Conservation (phyloP, 2,888 invertebrate genomes). For the Carpatolechia fugitivella region DNA sequence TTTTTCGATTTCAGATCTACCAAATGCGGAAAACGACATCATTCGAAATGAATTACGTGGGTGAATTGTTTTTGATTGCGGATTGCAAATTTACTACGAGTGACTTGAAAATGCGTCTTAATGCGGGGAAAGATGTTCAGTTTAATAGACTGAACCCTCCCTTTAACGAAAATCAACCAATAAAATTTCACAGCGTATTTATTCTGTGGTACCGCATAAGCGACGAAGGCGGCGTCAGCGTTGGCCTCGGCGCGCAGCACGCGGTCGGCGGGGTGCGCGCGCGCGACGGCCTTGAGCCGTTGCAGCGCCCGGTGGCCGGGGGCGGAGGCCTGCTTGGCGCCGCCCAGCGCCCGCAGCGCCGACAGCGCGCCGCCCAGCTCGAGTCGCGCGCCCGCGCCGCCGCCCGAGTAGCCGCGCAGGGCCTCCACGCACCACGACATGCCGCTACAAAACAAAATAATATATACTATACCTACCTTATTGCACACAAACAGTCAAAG, state of each 20-base stretch:
- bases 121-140: too few species aligned
- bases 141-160: too few species aligned
- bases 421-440: conserved; percentile 94
- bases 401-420: conserved; percentile 89
- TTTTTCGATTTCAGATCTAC: too few species aligned
- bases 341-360: conserved; percentile 82
- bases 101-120: too few species aligned
- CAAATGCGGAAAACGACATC: too few species aligned
- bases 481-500: too few species aligned
- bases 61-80: too few species aligned
- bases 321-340: conserved; percentile 31
- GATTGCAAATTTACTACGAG: too few species aligned
- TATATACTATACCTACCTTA: background rate
- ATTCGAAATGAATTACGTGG: too few species aligned
- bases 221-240: conserved; percentile 69
- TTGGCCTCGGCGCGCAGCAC: conserved; percentile 68
- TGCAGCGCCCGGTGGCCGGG: conserved; percentile 48
- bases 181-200: too few species aligned
- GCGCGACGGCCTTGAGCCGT: conserved; percentile 63
- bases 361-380: conserved; percentile 94
- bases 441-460: conserved; percentile 34
- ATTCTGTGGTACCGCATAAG: conserved; percentile 71
- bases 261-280: conserved; percentile 63
- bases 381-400: conserved; percentile 86
- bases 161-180: too few species aligned